A percentile compares a stretch with the other conserved stretches of the same genome.
Evolutionary conservation across 2,113 vertebrate genomes (phyloP).

Genomic region (Panurus biarmicus): DNA sequence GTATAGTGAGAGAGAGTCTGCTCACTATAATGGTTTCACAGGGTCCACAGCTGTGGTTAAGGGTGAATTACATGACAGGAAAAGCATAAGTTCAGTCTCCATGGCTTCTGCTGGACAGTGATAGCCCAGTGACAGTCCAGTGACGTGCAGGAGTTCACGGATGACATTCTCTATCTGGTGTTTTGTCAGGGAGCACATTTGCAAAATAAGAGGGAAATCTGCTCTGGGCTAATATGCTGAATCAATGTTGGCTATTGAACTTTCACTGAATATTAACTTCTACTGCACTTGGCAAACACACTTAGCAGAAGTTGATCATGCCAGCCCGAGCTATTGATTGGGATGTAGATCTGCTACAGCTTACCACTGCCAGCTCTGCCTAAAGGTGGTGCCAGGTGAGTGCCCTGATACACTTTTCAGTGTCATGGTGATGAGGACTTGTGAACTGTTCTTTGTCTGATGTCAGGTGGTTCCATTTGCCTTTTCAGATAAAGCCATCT

Average conservation of each 20-base stretch:
- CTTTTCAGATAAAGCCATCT: neutral
- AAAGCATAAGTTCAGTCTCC: neutral
- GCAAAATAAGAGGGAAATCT: neutral
- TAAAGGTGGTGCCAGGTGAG: neutral
- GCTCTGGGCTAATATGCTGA: neutral
- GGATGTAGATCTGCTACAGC: fast-evolving
- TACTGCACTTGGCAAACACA: neutral
- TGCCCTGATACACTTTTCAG: neutral
- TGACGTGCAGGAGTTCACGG: neutral
- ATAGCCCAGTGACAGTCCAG: too few relatives aligned
- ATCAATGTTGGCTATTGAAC: neutral
- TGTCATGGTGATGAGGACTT: neutral
- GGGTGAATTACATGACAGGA: neutral
- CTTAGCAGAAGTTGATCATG: neutral
- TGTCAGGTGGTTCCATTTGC: neutral
- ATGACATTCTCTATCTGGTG: neutral
- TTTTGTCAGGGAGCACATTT: neutral
- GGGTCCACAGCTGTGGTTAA: neutral
- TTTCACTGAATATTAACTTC: conserved; percentile 29
- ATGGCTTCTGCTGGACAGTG: neutral
- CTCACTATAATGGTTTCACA: fast-evolving
- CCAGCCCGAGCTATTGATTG: neutral
- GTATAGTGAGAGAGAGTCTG: too few relatives aligned
- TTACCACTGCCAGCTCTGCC: neutral
- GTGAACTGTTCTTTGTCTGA: neutral